A percentile compares a stretch with the other conserved stretches of the same genome.
Conservation (phyloP, 2,797 vertebrate genomes). For the Danio aesculapii region DNA sequence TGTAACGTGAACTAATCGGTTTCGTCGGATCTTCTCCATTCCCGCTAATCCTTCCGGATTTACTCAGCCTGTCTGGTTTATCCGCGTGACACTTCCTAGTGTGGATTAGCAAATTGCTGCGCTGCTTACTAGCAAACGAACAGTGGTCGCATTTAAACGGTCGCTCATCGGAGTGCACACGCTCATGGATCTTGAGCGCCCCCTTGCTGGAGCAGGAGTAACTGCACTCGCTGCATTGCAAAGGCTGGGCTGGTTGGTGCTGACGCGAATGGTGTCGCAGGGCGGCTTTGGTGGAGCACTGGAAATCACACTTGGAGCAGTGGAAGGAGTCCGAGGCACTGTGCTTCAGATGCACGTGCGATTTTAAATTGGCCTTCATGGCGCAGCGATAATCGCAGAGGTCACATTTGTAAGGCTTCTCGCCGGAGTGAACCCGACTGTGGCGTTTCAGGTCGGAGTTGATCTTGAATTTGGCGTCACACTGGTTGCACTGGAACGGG, state of each 20-base stretch:
- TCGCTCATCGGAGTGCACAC: conserved; percentile 91
- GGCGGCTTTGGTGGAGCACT: conserved; percentile 88
- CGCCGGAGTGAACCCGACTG: conserved; percentile 94
- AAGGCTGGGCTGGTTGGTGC: conserved; percentile 88
- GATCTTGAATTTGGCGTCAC: conserved; percentile 98
- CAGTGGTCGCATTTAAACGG: conserved; percentile 92
- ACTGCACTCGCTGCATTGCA: conserved; percentile 89
- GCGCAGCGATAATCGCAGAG: conserved; percentile 95
- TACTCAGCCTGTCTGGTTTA: conserved; percentile 71
- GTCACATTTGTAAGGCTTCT: conserved; percentile 97
- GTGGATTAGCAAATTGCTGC: conserved; percentile 94
- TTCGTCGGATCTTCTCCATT: conserved; percentile 70
- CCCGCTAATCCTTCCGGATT: conserved; percentile 65
- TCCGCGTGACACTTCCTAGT: conserved; percentile 89
- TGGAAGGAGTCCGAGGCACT: conserved; percentile 82
- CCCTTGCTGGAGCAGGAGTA: conserved; percentile 95
- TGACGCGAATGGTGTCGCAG: conserved; percentile 90
- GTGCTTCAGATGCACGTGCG: conserved; percentile 94
- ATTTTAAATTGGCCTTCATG: conserved; percentile 98
- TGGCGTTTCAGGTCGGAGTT: conserved; percentile 98
- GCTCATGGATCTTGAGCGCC: conserved; percentile 91
- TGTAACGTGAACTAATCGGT: conserved; percentile 82
- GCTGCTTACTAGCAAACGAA: conserved; percentile 93
- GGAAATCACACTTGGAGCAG: conserved; percentile 90
- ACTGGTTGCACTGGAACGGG: conserved; percentile 96